Conservation (phyloP, 2,113 vertebrate genomes). For the Zosterops hypoxanthus region DNA sequence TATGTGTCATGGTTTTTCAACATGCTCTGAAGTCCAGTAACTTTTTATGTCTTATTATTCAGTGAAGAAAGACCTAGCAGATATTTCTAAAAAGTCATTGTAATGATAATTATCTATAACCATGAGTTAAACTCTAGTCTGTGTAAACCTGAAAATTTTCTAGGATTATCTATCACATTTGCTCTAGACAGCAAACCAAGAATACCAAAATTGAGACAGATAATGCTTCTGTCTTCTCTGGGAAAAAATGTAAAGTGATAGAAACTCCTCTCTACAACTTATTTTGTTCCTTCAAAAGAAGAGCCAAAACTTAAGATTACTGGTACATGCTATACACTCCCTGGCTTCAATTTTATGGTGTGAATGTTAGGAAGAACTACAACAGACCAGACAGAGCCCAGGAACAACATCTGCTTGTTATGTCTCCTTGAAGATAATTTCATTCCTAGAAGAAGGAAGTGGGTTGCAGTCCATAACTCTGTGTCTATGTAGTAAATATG, state of each 20-base stretch:
- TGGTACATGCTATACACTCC: not conserved
- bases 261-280: not conserved
- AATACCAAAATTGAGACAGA: not conserved
- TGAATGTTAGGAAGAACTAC: not conserved
- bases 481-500: not conserved
- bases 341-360: not conserved
- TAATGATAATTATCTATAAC: not conserved
- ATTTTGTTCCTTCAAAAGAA: not conserved
- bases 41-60: not conserved
- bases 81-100: not conserved
- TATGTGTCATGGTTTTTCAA: accelerated
- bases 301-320: not conserved
- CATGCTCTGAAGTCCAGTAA: not conserved
- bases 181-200: not conserved
- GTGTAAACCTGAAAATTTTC: not conserved
- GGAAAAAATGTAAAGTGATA: not conserved
- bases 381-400: not conserved
- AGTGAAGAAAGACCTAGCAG: not conserved
- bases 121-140: not conserved
- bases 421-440: not conserved
- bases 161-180: not conserved
- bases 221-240: not conserved
- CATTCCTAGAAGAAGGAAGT: not conserved
- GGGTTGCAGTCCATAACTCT: not conserved
- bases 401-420: not conserved